A percentile compares a stretch with the other conserved stretches of the same genome.
Evolutionary conservation across 2,888 invertebrate genomes (phyloP).

Genomic region (Uloborus plumipes): DNA sequence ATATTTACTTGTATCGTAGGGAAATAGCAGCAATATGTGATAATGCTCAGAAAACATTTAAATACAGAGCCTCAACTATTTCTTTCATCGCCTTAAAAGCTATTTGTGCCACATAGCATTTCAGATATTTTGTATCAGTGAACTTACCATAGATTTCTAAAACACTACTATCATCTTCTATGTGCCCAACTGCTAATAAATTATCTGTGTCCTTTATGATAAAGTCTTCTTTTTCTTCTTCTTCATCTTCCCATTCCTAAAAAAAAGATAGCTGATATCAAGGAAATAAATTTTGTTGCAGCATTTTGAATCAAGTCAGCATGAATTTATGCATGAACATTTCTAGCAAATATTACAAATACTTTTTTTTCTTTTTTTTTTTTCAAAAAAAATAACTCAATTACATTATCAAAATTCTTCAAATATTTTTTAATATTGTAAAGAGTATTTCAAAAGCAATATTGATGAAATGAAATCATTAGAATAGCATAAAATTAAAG

Average conservation of each 20-base stretch:
- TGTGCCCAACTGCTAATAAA: conserved; percentile 87
- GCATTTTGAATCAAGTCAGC: too few species aligned
- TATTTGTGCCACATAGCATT: not conserved
- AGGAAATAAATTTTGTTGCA: not conserved
- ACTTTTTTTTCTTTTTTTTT: not conserved
- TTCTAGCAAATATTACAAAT: not conserved
- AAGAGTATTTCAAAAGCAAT: too few species aligned
- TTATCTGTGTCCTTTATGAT: conserved; percentile 90
- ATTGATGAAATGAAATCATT: too few species aligned
- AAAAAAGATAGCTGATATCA: not conserved
- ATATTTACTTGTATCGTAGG: too few species aligned
- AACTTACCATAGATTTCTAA: conserved; percentile 87
- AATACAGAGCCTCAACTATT: too few species aligned
- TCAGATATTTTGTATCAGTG: not conserved
- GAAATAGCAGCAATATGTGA: too few species aligned
- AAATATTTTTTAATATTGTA: too few species aligned
- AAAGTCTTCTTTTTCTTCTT: conserved; percentile 85
- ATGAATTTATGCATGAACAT: not conserved
- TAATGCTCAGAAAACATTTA: too few species aligned
- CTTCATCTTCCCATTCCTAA: conserved; percentile 68
- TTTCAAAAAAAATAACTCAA: not conserved
- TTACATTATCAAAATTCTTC: not conserved
- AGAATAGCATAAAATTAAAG: too few species aligned
- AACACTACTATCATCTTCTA: conserved; percentile 87
- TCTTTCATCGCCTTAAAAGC: too few species aligned